Conservation (phyloP, 2,888 invertebrate genomes). For the Drosophila subquinaria region DNA sequence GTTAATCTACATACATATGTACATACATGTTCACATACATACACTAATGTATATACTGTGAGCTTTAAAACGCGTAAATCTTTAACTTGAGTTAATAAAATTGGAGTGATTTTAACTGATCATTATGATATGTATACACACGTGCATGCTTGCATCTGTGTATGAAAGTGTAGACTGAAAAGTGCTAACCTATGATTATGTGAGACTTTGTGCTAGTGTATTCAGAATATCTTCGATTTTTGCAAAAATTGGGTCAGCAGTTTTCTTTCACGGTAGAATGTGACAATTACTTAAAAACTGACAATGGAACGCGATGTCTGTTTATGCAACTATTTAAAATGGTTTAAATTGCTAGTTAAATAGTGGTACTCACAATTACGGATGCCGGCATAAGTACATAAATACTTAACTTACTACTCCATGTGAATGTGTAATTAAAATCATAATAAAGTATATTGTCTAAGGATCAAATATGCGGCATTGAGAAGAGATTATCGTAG, state of each 20-base stretch:
- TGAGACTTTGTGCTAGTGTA: neutral
- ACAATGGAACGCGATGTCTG: neutral
- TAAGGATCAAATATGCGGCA: too few species aligned
- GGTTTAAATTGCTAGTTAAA: neutral
- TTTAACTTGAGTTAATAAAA: neutral
- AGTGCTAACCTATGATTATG: neutral
- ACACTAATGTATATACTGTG: neutral
- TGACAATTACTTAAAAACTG: neutral
- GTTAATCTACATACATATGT: conserved; percentile 8
- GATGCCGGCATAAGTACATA: neutral
- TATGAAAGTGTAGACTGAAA: neutral
- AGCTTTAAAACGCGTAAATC: neutral
- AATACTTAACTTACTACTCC: neutral
- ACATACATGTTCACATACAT: neutral
- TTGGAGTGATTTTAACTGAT: neutral
- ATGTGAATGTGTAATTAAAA: too few species aligned
- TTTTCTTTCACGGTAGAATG: neutral
- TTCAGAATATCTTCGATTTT: conserved; percentile 1
- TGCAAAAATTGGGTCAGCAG: conserved; percentile 8
- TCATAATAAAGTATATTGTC: too few species aligned
- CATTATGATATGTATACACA: neutral
- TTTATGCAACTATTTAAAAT: neutral
- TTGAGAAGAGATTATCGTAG: too few species aligned
- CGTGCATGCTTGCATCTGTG: neutral
- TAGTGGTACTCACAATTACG: too few species aligned